phyloP scores from a whole-genome alignment of 1,140 invertebrate species.

The Drosophila setifemur region DNA sequence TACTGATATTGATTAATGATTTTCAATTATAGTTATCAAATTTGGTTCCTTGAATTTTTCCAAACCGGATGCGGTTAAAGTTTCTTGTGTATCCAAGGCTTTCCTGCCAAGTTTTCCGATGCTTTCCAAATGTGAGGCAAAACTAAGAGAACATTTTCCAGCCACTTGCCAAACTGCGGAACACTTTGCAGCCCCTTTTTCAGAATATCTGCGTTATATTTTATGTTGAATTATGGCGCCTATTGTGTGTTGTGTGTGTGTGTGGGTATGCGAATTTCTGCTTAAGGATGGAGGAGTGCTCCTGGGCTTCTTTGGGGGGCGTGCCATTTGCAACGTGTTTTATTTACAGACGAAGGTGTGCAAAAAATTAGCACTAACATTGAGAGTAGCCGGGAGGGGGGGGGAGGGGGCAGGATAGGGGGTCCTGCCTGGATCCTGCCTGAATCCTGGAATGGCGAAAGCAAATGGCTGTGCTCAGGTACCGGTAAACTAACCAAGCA shows the following conservation, averaged over 20 bases:
- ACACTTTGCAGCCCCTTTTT: conserved; percentile 9
- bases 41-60: background rate
- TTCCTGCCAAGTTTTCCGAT: conserved; percentile 14
- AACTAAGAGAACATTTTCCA: conserved; percentile 33
- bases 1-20: background rate
- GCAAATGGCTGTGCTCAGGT: conserved; percentile 60
- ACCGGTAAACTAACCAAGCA: conserved; percentile 61
- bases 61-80: too few relatives aligned
- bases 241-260: conserved; percentile 43
- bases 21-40: background rate
- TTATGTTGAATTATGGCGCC: conserved; percentile 74
- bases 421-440: too few relatives aligned
- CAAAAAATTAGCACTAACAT: conserved; percentile 65
- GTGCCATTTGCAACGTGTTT: conserved; percentile 69
- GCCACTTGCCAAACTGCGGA: conserved; percentile 11
- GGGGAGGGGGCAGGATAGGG: background rate
- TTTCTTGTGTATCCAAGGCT: conserved; percentile 11
- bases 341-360: conserved; percentile 68
- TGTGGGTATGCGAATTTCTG: conserved; percentile 19
- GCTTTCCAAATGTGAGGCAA: conserved; percentile 13
- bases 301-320: conserved; percentile 15
- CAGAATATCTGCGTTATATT: conserved; percentile 62
- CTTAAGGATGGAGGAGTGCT: background rate
- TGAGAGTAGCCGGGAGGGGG: background rate
- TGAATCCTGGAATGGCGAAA: conserved; percentile 3